Evolutionary conservation across 2,113 vertebrate species (phyloP).

Genomic region (Anoplopoma fimbria): DNA sequence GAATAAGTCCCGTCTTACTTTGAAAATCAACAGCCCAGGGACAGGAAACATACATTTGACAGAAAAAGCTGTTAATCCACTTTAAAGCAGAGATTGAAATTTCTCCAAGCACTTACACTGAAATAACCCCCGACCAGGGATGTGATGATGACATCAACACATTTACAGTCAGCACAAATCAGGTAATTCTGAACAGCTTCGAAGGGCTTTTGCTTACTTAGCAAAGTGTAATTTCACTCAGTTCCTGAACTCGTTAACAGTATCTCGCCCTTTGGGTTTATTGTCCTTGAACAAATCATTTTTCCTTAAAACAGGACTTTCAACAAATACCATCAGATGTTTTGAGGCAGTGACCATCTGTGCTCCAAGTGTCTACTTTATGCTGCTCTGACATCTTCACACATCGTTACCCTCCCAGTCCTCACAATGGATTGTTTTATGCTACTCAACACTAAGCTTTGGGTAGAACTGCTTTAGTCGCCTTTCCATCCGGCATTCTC

Average conservation of each 20-base stretch:
- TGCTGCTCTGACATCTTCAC: conserved; percentile 23
- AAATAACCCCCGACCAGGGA: conserved; percentile 45
- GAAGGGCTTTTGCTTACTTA: conserved; percentile 4
- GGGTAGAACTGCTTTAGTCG: background rate
- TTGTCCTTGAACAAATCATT: conserved; percentile 13
- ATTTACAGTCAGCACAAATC: conserved; percentile 39
- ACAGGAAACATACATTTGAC: conserved; percentile 43
- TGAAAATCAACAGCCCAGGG: conserved; percentile 15
- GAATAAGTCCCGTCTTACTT: conserved; percentile 42
- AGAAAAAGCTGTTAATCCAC: conserved; percentile 59
- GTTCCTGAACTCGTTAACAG: background rate
- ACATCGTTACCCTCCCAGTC: conserved; percentile 31
- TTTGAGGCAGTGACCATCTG: conserved; percentile 20
- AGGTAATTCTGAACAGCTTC: conserved; percentile 15
- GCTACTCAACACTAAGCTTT: conserved; percentile 21
- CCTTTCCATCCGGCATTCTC: background rate
- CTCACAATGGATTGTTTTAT: conserved; percentile 39
- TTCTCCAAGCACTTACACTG: conserved; percentile 46
- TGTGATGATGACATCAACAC: conserved; percentile 37
- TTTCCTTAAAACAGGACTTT: background rate
- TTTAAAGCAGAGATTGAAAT: conserved; percentile 51
- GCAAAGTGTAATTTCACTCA: conserved; percentile 5
- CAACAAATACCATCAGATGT: background rate
- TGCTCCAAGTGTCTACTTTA: conserved; percentile 22
- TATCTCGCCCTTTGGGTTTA: background rate